Evolutionary conservation across 1,140 invertebrate genomes (phyloP).

Genomic region (Aphidius ervi): DNA sequence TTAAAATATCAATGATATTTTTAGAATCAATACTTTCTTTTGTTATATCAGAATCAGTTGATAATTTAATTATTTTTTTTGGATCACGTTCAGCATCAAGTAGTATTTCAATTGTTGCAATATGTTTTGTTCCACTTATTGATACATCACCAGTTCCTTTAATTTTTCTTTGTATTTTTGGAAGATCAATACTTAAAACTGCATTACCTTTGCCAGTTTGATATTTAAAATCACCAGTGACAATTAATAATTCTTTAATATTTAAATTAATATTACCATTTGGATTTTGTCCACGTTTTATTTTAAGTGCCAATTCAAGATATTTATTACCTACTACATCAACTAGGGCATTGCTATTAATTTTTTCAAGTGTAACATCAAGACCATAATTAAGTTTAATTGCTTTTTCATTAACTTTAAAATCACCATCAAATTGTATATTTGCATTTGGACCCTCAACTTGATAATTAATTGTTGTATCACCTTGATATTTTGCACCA

Average conservation of each 20-base stretch:
- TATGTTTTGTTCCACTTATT: constrained; percentile 56
- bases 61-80: constrained; percentile 59
- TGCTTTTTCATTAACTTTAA: constrained; percentile 53
- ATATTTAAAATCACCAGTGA: constrained; percentile 38
- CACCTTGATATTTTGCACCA: constrained; percentile 61
- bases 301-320: constrained; percentile 55
- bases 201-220: constrained; percentile 47
- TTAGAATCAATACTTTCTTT: constrained; percentile 62
- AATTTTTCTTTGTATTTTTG: constrained; percentile 57
- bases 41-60: constrained; percentile 58
- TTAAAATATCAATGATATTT: constrained; percentile 57
- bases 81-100: constrained; percentile 68
- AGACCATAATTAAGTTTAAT: constrained; percentile 56
- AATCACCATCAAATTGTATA: constrained; percentile 52
- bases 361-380: constrained; percentile 49
- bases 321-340: constrained; percentile 50
- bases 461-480: constrained; percentile 56
- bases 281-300: constrained; percentile 34
- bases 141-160: constrained; percentile 57
- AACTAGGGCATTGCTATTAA: constrained; percentile 55
- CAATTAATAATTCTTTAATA: constrained; percentile 45
- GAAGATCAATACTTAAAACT: constrained; percentile 47
- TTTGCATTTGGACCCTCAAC: constrained; percentile 55
- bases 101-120: constrained; percentile 58
- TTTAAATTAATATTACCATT: constrained; percentile 40